Conservation (phyloP, 2,113 vertebrate species). For the Sinocyclocheilus anophthalmus region DNA sequence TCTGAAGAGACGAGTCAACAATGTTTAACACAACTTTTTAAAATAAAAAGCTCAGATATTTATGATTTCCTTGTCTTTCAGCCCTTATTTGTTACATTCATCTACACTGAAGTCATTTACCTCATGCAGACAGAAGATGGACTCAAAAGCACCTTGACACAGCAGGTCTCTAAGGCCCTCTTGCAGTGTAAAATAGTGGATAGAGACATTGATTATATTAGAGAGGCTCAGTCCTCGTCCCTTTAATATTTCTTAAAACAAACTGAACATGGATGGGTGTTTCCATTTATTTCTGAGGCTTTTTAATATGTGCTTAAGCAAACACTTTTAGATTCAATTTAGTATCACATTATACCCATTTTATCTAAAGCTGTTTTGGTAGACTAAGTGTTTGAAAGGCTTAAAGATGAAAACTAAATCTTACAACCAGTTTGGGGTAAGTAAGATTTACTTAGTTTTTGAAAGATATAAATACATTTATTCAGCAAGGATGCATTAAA, state of each 20-base stretch:
- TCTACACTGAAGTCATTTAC: constrained; percentile 65
- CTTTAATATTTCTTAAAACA: not conserved
- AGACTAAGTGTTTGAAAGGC: too few relatives aligned
- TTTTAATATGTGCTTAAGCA: too few relatives aligned
- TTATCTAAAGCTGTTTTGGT: too few relatives aligned
- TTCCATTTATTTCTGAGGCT: too few relatives aligned
- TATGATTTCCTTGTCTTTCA: not conserved
- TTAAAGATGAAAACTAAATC: too few relatives aligned
- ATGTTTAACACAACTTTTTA: not conserved
- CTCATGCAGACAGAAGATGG: constrained; percentile 86
- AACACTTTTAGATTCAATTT: not conserved
- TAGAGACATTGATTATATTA: not conserved
- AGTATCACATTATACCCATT: too few relatives aligned
- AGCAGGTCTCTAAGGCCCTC: constrained; percentile 77
- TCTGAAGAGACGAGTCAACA: constrained; percentile 50
- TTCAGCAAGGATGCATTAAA: too few relatives aligned
- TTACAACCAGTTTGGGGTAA: too few relatives aligned
- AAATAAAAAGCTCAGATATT: not conserved
- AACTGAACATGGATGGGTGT: not conserved
- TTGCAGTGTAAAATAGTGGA: constrained; percentile 53
- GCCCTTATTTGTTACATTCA: too few relatives aligned
- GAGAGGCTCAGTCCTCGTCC: not conserved
- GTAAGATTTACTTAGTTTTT: too few relatives aligned
- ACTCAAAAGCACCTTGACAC: constrained; percentile 79
- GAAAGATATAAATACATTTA: too few relatives aligned